These are phyloP conservation scores for Gasterosteus nipponicus DNA, from an alignment of 2,113 vertebrate genomes.

Conservation along the genomic window DNA sequence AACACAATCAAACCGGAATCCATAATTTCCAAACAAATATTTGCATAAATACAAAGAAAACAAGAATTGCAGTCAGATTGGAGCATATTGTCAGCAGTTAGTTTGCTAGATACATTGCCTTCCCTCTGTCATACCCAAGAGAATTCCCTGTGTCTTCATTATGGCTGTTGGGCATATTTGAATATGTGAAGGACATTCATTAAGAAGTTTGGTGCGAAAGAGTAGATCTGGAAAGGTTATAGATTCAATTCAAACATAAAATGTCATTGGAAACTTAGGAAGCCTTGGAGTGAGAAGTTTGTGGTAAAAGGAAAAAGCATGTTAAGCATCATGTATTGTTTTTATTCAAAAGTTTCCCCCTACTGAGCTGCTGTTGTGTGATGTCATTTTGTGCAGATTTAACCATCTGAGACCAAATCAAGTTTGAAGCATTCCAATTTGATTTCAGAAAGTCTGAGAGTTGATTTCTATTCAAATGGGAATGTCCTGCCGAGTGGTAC, in stretches of 20 bases:
- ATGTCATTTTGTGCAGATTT: conserved; percentile 1
- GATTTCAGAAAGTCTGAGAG: background rate
- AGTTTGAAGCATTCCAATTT: background rate
- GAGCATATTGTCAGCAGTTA: conserved; percentile 60
- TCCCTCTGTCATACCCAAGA: conserved; percentile 48
- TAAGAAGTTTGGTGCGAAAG: conserved; percentile 66
- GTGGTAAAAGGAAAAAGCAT: background rate
- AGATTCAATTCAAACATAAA: conserved; percentile 60
- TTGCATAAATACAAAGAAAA: conserved; percentile 81
- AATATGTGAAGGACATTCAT: conserved; percentile 78
- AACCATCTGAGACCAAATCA: background rate
- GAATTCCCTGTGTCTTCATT: conserved; percentile 77
- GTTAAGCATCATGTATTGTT: background rate
- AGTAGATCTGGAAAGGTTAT: conserved; percentile 68
- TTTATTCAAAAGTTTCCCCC: conserved; percentile 4
- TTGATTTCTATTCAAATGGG: background rate
- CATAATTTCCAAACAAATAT: conserved; percentile 79
- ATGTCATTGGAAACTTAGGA: conserved; percentile 64
- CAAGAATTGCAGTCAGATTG: conserved; percentile 70
- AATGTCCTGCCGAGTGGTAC: background rate
- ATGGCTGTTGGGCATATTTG: conserved; percentile 66
- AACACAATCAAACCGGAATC: conserved; percentile 78
- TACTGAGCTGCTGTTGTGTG: background rate
- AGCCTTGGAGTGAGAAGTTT: conserved; percentile 30
- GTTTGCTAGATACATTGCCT: conserved; percentile 14